Base-by-base conservation (phyloP, 2,113 vertebrate species). In the Xyliphius kryptos region DNA sequence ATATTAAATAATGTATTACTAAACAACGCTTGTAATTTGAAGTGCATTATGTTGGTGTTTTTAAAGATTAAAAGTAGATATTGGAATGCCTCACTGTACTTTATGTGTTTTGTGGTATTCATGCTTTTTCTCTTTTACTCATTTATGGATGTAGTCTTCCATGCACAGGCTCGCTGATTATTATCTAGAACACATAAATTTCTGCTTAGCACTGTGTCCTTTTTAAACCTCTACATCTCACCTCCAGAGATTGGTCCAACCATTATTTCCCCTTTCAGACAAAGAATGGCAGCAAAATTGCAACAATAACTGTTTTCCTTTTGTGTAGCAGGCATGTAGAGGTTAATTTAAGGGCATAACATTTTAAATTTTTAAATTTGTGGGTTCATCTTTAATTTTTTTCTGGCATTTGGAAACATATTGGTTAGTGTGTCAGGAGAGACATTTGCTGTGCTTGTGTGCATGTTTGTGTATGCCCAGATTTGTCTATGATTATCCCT, bases 341-440 rank as follows among this genome's bases (percentile, higher is more conserved):
- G 56, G 63, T 72, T 66, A 47, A 69, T 67, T 72, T 61, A 47
- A 61, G 56, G 55, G 63, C 68, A 61, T 72, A 67, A 56, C 52
- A 62, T 72, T 49, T 63, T 54, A 37, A 59, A 49, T 63, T n/a
- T n/a, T n/a, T n/a, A 70, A 67, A 72, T 71, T 56, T 60, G 56
- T 43, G 47, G 46, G 66, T 52, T 72, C 63, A 10, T 20, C 36
- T 41, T 69, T 58, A 54, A 61, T 68, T 55, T 49, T 16, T 22
- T 40, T 67, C 52, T 82, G 80, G 76, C 80, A 76, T 82, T 83
- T 85, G 54, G 72, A 81, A 80, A 66, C 11, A 10, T 82, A 53
- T 77, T 82, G 43, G 79, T 62, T 77, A 21, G 6, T 1, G 16
- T 56, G 44, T 47, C 15, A 9, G 12, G 36, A 16, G 55, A 60